Conservation (phyloP, 2,888 invertebrate genomes). For the Tenthredo scrophulariae region DNA sequence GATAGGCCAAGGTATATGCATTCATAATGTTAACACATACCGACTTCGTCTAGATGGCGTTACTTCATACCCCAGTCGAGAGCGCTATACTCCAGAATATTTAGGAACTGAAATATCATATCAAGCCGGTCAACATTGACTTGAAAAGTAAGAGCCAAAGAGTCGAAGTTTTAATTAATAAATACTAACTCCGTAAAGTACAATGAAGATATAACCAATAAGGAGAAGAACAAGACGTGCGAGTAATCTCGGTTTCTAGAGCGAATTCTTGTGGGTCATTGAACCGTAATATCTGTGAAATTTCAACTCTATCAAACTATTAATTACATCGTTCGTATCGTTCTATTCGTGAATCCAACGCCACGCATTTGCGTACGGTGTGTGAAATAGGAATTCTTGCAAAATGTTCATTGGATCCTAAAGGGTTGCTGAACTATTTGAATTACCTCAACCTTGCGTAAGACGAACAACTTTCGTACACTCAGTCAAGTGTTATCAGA, state of each 20-base stretch:
- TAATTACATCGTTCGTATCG: background rate
- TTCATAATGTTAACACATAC: too few relatives aligned
- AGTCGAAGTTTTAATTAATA: background rate
- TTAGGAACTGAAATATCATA: background rate
- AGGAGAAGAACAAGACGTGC: background rate
- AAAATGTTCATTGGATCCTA: background rate
- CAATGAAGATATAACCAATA: background rate
- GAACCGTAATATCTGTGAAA: background rate
- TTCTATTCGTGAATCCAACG: background rate
- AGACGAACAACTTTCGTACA: background rate
- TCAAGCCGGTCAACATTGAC: background rate
- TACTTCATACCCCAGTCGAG: background rate
- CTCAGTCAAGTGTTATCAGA: background rate
- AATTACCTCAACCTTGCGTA: background rate
- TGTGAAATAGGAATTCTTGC: background rate
- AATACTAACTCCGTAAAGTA: background rate
- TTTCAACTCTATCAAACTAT: background rate
- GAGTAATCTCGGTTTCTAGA: background rate
- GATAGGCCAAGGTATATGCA: too few relatives aligned
- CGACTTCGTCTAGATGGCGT: background rate
- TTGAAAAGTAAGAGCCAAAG: background rate
- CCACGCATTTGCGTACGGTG: background rate
- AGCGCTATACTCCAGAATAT: background rate
- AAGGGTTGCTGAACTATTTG: background rate
- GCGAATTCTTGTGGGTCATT: background rate